Evolutionary conservation across 2,888 invertebrate genomes (phyloP).

Genomic region (Eupithecia pulchellata): DNA sequence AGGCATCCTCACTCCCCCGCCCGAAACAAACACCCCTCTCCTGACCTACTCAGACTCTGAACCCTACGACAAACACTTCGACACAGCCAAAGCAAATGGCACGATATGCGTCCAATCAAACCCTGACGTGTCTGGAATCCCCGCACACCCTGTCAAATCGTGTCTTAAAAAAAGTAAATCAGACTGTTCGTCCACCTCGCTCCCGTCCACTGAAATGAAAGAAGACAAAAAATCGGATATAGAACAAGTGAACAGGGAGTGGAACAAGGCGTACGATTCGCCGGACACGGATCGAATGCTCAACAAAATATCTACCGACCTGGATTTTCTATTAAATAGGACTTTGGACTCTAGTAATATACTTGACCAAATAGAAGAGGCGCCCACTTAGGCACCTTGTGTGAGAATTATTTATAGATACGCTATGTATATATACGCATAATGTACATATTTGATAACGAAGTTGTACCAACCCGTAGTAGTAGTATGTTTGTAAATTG

Average conservation of each 20-base stretch:
- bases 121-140: constrained; percentile 72
- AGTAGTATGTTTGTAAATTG: constrained; percentile 36
- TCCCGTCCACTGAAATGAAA: constrained; percentile 70
- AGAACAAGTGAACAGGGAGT: constrained; percentile 72
- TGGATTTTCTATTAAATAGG: constrained; percentile 92
- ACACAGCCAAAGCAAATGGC: constrained; percentile 71
- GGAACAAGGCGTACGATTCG: constrained; percentile 71
- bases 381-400: constrained; percentile 65
- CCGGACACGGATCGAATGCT: constrained; percentile 87
- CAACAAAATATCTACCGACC: constrained; percentile 92
- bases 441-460: constrained; percentile 41
- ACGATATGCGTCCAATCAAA: constrained; percentile 74
- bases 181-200: constrained; percentile 66
- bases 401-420: constrained; percentile 59
- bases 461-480: constrained; percentile 37
- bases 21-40: constrained; percentile 58
- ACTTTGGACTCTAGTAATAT: constrained; percentile 69
- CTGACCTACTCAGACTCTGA: constrained; percentile 71
- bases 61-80: constrained; percentile 66
- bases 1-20: constrained; percentile 66
- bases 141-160: constrained; percentile 75
- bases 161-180: constrained; percentile 74
- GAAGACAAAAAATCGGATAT: constrained; percentile 66
- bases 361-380: constrained; percentile 71
- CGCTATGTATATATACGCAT: too few species aligned